Percentiles rank a stretch among this genome's conserved stretches.
Conservation (phyloP, 1,140 invertebrate species). For the Aplysia californica region DNA sequence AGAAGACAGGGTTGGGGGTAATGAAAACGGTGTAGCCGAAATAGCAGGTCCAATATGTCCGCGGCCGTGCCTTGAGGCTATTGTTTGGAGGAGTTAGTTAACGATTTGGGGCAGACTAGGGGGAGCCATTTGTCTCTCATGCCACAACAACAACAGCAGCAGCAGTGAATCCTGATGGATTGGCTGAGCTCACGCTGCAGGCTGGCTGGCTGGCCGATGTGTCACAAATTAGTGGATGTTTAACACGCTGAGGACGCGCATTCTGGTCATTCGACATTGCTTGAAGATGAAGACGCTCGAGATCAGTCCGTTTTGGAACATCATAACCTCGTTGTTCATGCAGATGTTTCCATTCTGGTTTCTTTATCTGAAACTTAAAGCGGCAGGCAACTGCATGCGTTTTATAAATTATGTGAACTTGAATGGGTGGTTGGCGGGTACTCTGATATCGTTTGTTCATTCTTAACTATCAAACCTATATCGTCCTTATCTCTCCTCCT, state of each 20-base stretch:
- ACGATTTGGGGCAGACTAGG: background rate
- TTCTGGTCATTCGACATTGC: no score
- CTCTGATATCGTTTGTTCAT: no score
- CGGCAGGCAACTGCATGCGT: no score
- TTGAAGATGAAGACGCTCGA: background rate
- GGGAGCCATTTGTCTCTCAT: background rate
- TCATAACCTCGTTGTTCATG: no score
- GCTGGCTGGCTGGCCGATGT: background rate
- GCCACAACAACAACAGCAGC: no score
- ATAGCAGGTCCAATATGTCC: background rate
- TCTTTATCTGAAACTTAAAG: background rate
- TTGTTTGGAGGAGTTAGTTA: background rate
- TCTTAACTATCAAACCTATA: no score
- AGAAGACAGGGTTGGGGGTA: background rate
- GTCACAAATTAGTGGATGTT: constrained; percentile 16
- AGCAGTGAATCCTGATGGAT: background rate
- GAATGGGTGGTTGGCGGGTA: no score
- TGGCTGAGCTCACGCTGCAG: background rate
- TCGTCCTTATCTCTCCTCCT: no score
- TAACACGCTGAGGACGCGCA: no score
- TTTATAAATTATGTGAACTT: no score
- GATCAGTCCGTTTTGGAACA: background rate
- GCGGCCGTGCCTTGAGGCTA: background rate
- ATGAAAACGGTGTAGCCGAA: background rate
- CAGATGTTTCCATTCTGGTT: background rate